Evolutionary conservation across 2,797 vertebrate genomes (phyloP), one percentile per base, ranked within the genome.

Genomic region (Prunella strophiata): DNA sequence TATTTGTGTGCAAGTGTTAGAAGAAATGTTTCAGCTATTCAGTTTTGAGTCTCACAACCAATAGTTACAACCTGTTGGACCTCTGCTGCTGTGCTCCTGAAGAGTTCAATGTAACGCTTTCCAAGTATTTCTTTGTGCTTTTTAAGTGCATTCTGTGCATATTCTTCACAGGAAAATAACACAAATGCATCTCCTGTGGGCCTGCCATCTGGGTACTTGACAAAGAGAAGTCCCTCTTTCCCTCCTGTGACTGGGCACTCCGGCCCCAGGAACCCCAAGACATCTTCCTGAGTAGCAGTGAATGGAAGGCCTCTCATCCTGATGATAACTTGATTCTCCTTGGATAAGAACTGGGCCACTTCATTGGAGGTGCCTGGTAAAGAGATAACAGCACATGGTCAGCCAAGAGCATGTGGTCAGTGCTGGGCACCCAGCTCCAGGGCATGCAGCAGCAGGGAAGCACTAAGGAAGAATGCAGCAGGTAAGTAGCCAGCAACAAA

Each of bases 71-170:
- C 99, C 99, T 99, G 99, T 91, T 99, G 99, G 78, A 99, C 99
- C 91, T 99, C 99, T 1, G 99, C 99, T 2, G 99, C 99, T 3
- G 99, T 99, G 93, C 99, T 99, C 50, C 99, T 98, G 96, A 99
- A 99, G 96, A 99, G 98, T 97, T 99, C 99, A 11, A 99, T 99
- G 88, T 99, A 99, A 72, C 99, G 98, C 96, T 99, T 99, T 32
- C 99, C 99, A 88, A 99, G 98, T 96, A 99, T 99, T 97, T 99
- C 99, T 97, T 99, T 99, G 98, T 99, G 99, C 95, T 99, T 99
- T 94, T 99, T 99, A 96, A 99, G 98, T 58, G 99, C 98, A 50
- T 99, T 99, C 97, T 99, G 99, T 71, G 99, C 99, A 42, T 99
- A 99, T 89, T 99, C 99, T 94, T 99, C 99, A 93, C 99, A 99